These are phyloP conservation scores for Pipa parva DNA, from an alignment of 2,113 vertebrate genomes.

Conservation along the genomic window DNA sequence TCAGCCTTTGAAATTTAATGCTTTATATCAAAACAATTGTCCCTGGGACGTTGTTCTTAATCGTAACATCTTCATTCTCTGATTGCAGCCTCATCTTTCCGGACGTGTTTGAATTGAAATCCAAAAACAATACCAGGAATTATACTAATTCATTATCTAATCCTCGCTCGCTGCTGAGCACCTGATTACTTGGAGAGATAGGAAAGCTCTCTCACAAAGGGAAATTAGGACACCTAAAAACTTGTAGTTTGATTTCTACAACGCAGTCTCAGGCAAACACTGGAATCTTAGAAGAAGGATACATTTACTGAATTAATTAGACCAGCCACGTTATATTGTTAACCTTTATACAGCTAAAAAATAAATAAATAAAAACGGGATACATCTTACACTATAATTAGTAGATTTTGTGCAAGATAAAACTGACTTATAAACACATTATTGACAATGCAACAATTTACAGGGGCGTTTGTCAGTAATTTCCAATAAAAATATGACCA, in stretches of 20 bases:
- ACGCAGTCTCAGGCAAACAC: not conserved
- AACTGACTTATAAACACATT: not conserved
- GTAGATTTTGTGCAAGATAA: not conserved
- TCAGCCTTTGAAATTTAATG: not conserved
- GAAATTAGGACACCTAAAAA: not conserved
- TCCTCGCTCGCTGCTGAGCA: slow-evolving; percentile 1
- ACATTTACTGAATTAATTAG: not conserved
- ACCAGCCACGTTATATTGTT: not conserved
- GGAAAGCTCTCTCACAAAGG: slow-evolving; percentile 14
- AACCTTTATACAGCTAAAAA: not conserved
- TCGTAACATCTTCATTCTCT: slow-evolving; percentile 14
- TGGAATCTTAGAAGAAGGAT: not conserved
- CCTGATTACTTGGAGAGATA: slow-evolving; percentile 31
- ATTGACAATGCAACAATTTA: not conserved
- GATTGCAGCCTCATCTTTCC: slow-evolving; percentile 9
- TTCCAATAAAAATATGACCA: not conserved
- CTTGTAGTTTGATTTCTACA: not conserved
- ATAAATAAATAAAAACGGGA: too few relatives aligned
- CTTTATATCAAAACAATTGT: not conserved
- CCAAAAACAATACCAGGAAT: slow-evolving; percentile 11
- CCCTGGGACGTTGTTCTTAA: not conserved
- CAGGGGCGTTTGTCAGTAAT: not conserved
- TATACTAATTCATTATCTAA: slow-evolving; percentile 22
- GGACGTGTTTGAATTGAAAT: slow-evolving; percentile 19
- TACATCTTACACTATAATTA: not conserved